Conservation (phyloP, 2,113 vertebrate genomes). For the Mohoua ochrocephala region DNA sequence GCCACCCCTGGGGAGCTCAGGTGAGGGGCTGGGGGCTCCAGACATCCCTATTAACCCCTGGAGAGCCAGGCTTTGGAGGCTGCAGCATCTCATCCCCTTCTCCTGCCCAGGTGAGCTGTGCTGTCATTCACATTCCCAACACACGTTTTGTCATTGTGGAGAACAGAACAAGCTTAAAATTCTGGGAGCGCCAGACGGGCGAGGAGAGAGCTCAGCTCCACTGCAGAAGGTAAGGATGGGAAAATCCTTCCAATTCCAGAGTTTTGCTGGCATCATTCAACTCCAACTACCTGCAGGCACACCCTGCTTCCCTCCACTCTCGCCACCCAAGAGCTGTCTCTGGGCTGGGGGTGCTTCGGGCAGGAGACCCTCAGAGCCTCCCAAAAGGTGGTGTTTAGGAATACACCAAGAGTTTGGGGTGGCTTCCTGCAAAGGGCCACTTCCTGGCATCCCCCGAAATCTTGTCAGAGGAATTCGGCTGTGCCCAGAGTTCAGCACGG, state of each 20-base stretch:
- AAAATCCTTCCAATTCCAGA: background rate
- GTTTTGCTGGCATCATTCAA: background rate
- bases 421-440: background rate
- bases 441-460: background rate
- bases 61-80: background rate
- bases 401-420: background rate
- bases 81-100: background rate
- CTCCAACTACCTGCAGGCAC: background rate
- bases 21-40: background rate
- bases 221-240: background rate
- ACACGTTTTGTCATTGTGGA: background rate
- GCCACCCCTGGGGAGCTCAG: rapidly evolving
- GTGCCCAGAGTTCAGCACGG: background rate
- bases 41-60: rapidly evolving
- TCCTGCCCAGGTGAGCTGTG: background rate
- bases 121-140: background rate
- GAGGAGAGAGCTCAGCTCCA: background rate
- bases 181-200: background rate
- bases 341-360: rapidly evolving
- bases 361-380: background rate
- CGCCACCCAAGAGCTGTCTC: background rate
- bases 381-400: too few species aligned
- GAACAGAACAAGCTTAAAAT: background rate
- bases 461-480: background rate
- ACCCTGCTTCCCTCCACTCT: background rate